Evolutionary conservation across 2,888 invertebrate genomes (phyloP).

Genomic region (Lasioglossum malachurum): DNA sequence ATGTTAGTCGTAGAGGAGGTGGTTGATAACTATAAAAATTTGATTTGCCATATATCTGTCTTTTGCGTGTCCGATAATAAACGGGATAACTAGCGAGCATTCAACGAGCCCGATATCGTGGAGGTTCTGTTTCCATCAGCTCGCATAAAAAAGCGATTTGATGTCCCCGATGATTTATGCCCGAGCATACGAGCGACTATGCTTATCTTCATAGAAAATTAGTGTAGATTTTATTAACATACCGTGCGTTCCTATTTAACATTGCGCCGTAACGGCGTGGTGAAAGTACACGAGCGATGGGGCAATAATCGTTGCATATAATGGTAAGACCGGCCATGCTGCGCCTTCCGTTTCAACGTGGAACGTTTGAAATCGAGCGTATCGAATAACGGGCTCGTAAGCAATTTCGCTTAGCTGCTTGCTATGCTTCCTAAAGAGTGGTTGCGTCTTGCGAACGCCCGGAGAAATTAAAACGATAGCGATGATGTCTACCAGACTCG

Average conservation of each 20-base stretch:
- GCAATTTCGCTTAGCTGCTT: slow-evolving; percentile 64
- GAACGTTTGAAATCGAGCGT: slow-evolving; percentile 67
- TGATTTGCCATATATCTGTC: background rate
- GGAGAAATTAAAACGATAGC: slow-evolving; percentile 51
- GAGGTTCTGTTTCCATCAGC: background rate
- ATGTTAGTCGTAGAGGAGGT: background rate
- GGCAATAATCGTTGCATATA: slow-evolving; percentile 48
- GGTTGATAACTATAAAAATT: background rate
- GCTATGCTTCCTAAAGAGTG: slow-evolving; percentile 38
- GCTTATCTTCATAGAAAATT: slow-evolving; percentile 1
- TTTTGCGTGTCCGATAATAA: background rate
- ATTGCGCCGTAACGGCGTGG: slow-evolving; percentile 26
- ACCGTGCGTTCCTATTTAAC: slow-evolving; percentile 30
- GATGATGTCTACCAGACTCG: no score
- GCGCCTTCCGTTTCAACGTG: slow-evolving; percentile 34
- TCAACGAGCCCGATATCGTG: background rate
- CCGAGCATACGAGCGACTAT: background rate
- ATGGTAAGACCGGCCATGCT: slow-evolving; percentile 30
- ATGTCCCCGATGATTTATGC: background rate
- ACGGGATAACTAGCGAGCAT: background rate
- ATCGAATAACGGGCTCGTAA: slow-evolving; percentile 63
- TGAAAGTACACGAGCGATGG: slow-evolving; percentile 39
- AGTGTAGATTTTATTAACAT: slow-evolving; percentile 10
- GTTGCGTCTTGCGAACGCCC: slow-evolving; percentile 51
- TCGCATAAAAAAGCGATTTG: background rate